Conservation (phyloP, 2,888 invertebrate species). For the Nycteola revayana region DNA sequence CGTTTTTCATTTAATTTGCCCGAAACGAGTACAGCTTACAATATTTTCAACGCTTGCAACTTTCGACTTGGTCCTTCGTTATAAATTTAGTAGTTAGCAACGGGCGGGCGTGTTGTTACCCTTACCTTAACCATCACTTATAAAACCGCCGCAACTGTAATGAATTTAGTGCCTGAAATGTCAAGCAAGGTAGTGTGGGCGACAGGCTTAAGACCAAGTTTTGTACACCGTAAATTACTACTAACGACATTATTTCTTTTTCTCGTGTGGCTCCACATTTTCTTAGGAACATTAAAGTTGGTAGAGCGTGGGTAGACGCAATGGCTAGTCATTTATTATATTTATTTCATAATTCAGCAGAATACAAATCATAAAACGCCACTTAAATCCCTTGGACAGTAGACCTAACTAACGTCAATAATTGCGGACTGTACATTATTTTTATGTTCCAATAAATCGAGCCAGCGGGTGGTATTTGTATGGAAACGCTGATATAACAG, state of each 20-base stretch:
- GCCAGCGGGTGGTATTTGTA: slow-evolving; percentile 31
- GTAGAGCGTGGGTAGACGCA: too few relatives aligned
- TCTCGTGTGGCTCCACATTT: slow-evolving; percentile 11
- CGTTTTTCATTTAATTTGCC: slow-evolving; percentile 79
- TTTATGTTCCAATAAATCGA: slow-evolving; percentile 42
- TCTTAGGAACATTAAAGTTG: background rate
- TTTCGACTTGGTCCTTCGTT: slow-evolving; percentile 66
- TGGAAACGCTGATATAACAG: slow-evolving; percentile 37
- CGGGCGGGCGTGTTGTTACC: slow-evolving; percentile 34
- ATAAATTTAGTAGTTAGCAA: slow-evolving; percentile 70
- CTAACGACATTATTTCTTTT: slow-evolving; percentile 23
- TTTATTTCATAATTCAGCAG: too few relatives aligned
- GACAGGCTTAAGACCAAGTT: slow-evolving; percentile 41
- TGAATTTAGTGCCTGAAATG: slow-evolving; percentile 46
- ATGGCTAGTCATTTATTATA: too few relatives aligned
- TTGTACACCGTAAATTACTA: slow-evolving; percentile 17
- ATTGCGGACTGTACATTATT: slow-evolving; percentile 29
- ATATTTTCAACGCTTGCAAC: slow-evolving; percentile 77
- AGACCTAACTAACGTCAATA: slow-evolving; percentile 14
- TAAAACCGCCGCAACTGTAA: slow-evolving; percentile 41
- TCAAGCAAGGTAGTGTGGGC: slow-evolving; percentile 35
- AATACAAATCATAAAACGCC: too few relatives aligned
- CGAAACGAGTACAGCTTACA: slow-evolving; percentile 78
- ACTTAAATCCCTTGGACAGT: too few relatives aligned
- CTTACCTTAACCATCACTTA: slow-evolving; percentile 35